Evolutionary conservation across 2,888 invertebrate species (phyloP).

Genomic region (Cataglyphis cursor): DNA sequence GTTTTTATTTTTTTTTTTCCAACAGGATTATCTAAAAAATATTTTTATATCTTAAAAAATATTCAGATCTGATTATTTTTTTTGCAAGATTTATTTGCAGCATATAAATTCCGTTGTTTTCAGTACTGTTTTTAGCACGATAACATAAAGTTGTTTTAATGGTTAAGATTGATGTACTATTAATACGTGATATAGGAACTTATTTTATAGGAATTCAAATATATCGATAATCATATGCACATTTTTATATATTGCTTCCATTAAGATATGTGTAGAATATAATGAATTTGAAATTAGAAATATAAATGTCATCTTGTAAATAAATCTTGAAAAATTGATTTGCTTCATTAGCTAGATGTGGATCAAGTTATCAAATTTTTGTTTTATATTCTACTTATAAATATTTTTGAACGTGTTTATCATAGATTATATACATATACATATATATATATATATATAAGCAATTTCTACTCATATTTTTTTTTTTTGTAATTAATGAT

Average conservation of each 20-base stretch:
- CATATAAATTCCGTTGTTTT: conserved; percentile 9
- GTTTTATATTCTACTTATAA: conserved; percentile 38
- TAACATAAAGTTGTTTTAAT: conserved; percentile 24
- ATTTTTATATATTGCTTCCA: conserved; percentile 31
- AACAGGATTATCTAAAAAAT: too few species aligned
- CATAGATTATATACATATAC: not conserved
- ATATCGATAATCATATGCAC: conserved; percentile 13
- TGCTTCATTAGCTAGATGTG: conserved; percentile 57
- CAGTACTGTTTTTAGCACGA: conserved; percentile 21
- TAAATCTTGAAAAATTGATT: conserved; percentile 56
- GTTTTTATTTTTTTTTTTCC: not conserved
- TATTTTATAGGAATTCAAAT: conserved; percentile 22
- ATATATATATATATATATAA: not conserved
- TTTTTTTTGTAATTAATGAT: conserved; percentile 43
- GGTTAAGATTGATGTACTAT: conserved; percentile 26
- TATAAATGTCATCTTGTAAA: conserved; percentile 49
- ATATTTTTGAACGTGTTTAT: conserved; percentile 31
- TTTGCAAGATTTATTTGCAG: not conserved
- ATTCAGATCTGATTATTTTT: not conserved
- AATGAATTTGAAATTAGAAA: conserved; percentile 57
- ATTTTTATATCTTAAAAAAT: not conserved
- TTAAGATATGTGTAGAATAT: conserved; percentile 18
- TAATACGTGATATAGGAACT: conserved; percentile 36
- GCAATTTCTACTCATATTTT: conserved; percentile 38
- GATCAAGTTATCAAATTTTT: conserved; percentile 36